Conservation (phyloP, 2,888 invertebrate species). For the Caradrina clavipalpis region DNA sequence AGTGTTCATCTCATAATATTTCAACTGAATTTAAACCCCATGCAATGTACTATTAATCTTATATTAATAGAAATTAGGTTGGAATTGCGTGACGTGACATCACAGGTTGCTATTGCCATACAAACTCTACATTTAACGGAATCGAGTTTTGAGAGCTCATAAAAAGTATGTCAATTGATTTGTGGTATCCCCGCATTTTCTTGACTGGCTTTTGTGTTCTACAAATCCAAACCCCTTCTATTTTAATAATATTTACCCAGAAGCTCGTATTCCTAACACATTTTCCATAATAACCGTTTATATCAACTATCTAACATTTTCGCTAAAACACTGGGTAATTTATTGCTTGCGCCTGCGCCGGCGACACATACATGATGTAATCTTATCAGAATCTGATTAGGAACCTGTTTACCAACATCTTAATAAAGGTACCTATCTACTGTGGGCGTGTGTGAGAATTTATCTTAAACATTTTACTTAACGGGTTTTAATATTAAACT, state of each 20-base stretch:
- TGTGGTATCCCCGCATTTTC: too few relatives aligned
- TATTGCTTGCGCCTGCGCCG: constrained; percentile 36
- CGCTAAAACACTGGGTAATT: constrained; percentile 28
- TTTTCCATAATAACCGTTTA: constrained; percentile 3
- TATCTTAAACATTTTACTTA: constrained; percentile 20
- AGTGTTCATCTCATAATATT: not conserved
- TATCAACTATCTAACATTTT: constrained; percentile 17
- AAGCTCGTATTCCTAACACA: not conserved
- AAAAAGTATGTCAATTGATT: too few relatives aligned
- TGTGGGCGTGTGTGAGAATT: constrained; percentile 19
- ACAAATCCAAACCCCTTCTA: not conserved
- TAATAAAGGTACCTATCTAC: constrained; percentile 31
- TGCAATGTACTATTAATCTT: too few relatives aligned
- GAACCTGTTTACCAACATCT: constrained; percentile 43
- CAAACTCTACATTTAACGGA: too few relatives aligned
- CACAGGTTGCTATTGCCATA: too few relatives aligned
- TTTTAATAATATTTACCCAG: not conserved
- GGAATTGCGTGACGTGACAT: too few relatives aligned
- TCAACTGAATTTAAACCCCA: too few relatives aligned
- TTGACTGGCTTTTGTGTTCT: too few relatives aligned
- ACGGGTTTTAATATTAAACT: not conserved
- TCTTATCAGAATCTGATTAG: constrained; percentile 45
- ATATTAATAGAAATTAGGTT: not conserved
- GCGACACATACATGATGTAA: constrained; percentile 54
- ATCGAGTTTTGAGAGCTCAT: too few relatives aligned